Conservation (phyloP, 2,888 invertebrate genomes). For the Caenorhabditis drosophilae region DNA sequence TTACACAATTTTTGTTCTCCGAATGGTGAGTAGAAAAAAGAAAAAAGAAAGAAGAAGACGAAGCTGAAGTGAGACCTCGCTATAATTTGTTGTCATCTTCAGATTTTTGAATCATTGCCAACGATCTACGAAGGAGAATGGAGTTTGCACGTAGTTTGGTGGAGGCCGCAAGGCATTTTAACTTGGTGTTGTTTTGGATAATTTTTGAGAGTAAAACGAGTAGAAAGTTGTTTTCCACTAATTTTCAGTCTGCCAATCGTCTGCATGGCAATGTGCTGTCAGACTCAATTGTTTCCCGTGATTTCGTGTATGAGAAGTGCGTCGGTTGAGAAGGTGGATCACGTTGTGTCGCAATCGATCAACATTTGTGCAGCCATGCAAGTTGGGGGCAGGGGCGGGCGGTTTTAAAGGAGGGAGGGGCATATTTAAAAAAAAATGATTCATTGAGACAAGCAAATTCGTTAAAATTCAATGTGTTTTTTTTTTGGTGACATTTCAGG, state of each 20-base stretch:
- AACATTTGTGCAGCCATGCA: constrained; percentile 84
- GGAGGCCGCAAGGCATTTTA: constrained; percentile 54
- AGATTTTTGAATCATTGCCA: constrained; percentile 48
- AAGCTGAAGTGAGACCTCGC: not conserved
- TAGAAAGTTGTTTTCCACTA: not conserved
- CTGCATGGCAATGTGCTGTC: constrained; percentile 94
- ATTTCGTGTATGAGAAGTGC: constrained; percentile 84
- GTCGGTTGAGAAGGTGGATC: constrained; percentile 77
- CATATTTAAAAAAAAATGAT: too few species aligned
- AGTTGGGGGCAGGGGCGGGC: too few species aligned
- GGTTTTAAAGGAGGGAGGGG: constrained; percentile 80
- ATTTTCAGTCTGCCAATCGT: constrained; percentile 81
- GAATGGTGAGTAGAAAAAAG: constrained; percentile 38
- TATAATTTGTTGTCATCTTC: constrained; percentile 1
- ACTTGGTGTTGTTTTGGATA: constrained; percentile 40
- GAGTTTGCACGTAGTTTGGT: constrained; percentile 57
- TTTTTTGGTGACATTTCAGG: constrained; percentile 6
- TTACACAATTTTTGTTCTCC: constrained; percentile 80
- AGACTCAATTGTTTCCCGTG: constrained; percentile 85
- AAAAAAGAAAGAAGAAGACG: too few species aligned
- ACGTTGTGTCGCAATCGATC: constrained; percentile 85
- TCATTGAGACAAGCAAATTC: too few species aligned
- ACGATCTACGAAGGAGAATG: constrained; percentile 50
- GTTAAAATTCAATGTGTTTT: constrained; percentile 22
- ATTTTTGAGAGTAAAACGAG: not conserved